phyloP scores from a whole-genome alignment of 2,888 invertebrate species.

The Philaethria dido region DNA sequence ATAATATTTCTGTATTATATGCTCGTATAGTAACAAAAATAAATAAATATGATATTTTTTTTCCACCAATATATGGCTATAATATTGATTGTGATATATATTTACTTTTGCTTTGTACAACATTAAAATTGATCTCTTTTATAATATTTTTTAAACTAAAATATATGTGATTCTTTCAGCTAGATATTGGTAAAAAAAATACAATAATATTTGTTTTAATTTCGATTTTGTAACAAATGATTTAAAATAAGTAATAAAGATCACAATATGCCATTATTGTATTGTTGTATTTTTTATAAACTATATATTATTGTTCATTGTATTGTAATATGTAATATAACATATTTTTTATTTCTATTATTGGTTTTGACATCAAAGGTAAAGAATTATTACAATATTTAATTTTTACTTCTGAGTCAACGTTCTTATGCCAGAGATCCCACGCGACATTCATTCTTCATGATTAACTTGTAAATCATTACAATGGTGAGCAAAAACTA shows the following conservation, averaged over 20 bases:
- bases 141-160: no score
- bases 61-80: no score
- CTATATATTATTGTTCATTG: background rate
- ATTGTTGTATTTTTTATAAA: background rate
- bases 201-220: background rate
- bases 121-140: no score
- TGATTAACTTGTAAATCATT: conserved; percentile 31
- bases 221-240: background rate
- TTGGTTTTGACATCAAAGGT: background rate
- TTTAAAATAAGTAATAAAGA: background rate
- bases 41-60: no score
- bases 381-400: background rate
- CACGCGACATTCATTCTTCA: conserved; percentile 26
- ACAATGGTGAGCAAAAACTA: conserved; percentile 35
- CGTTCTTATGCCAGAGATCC: conserved; percentile 28
- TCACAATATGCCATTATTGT: background rate
- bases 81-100: background rate
- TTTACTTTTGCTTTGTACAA: background rate
- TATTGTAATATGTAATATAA: no score
- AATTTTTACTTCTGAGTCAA: background rate
- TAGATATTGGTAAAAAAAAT: background rate
- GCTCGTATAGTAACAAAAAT: no score
- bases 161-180: no score
- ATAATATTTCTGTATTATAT: background rate
- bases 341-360: background rate